Evolutionary conservation across 2,797 vertebrate species (phyloP).

Genomic region (Limnodromus scolopaceus): DNA sequence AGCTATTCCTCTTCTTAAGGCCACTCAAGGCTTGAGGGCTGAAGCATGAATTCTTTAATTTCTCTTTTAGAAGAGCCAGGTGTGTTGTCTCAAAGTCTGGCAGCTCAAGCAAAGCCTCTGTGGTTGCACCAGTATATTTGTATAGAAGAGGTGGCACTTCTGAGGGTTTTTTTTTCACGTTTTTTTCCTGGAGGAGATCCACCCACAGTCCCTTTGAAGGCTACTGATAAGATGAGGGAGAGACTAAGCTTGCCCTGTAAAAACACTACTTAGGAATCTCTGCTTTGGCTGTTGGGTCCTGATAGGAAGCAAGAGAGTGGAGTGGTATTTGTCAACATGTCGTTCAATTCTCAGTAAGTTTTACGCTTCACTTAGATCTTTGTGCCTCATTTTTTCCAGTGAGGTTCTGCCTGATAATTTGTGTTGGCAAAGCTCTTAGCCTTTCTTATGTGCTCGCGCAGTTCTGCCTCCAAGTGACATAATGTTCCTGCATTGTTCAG

Average conservation of each 20-base stretch:
- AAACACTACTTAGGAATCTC: constrained; percentile 55
- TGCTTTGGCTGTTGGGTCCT: constrained; percentile 3
- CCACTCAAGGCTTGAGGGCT: constrained; percentile 41
- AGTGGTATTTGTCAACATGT: constrained; percentile 69
- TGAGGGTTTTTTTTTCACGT: neutral
- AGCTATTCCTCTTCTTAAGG: constrained; percentile 37
- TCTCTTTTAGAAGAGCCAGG: constrained; percentile 28
- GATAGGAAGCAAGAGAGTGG: constrained; percentile 56
- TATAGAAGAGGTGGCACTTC: constrained; percentile 49
- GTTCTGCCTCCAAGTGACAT: neutral
- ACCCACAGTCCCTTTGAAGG: constrained; percentile 61
- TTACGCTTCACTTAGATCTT: constrained; percentile 42
- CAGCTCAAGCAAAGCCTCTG: constrained; percentile 18
- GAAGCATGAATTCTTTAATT: neutral
- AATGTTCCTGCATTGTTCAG: constrained; percentile 19
- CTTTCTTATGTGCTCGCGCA: constrained; percentile 25
- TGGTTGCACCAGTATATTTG: constrained; percentile 6
- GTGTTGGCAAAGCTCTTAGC: constrained; percentile 38
- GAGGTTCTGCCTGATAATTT: constrained; percentile 41
- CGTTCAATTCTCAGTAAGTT: constrained; percentile 16
- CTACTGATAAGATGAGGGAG: constrained; percentile 62
- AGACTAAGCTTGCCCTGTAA: constrained; percentile 21
- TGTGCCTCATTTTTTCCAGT: constrained; percentile 61
- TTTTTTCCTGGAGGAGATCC: constrained; percentile 54
- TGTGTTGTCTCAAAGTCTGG: constrained; percentile 42